Percentiles rank a stretch among this genome's conserved stretches.
Evolutionary conservation across 2,888 invertebrate genomes (phyloP).

Genomic region (Xestoiulus laeticollis): DNA sequence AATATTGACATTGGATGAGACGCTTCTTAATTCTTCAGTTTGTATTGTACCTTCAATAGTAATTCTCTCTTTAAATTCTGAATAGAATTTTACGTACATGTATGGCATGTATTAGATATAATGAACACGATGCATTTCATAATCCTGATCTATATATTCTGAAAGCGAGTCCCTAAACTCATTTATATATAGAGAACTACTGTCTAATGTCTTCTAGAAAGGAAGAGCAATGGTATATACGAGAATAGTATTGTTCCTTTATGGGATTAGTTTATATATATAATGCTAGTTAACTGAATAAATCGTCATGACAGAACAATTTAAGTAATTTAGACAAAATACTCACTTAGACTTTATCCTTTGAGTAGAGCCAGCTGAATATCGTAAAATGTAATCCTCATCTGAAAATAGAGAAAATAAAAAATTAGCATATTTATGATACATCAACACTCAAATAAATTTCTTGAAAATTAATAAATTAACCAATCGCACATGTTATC

Average conservation of each 20-base stretch:
- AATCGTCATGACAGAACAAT: neutral
- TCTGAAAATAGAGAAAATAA: conserved; percentile 1
- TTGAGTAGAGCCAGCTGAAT: neutral
- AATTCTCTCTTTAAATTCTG: neutral
- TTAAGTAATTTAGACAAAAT: neutral
- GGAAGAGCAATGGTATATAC: too few species aligned
- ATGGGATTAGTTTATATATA: too few species aligned
- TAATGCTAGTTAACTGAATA: too few species aligned
- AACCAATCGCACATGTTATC: too few species aligned
- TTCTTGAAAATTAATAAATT: too few species aligned
- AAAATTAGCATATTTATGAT: neutral
- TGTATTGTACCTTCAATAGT: neutral
- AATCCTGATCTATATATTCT: neutral
- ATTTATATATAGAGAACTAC: neutral
- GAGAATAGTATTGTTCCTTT: too few species aligned
- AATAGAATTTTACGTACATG: neutral
- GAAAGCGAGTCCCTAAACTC: neutral
- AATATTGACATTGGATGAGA: conserved; percentile 8
- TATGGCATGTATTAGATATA: neutral
- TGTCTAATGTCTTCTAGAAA: neutral
- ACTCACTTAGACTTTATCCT: conserved; percentile 35
- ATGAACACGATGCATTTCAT: neutral
- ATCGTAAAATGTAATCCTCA: conserved; percentile 1
- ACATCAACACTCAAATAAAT: too few species aligned
- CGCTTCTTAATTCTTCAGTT: neutral